These are phyloP conservation scores for Neosalanx taihuensis DNA, from an alignment of 2,797 vertebrate species.

Conservation along the genomic window DNA sequence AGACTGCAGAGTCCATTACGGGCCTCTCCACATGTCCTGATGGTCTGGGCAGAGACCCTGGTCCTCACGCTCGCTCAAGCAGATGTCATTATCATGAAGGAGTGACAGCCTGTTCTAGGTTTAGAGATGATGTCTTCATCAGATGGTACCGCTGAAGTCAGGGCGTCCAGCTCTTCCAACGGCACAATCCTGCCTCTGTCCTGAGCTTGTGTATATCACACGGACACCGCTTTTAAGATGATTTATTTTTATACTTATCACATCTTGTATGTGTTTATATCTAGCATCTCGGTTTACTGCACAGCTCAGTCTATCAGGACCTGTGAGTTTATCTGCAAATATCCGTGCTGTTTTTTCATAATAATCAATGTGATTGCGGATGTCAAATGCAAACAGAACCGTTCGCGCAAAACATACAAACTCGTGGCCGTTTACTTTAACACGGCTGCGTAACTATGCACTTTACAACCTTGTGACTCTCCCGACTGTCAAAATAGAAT, in stretches of 20 bases:
- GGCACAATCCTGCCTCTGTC: too few species aligned
- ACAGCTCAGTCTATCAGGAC: neutral
- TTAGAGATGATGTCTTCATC: constrained; percentile 5
- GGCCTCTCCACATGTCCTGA: constrained; percentile 20
- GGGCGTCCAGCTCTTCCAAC: too few species aligned
- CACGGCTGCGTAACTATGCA: constrained; percentile 39
- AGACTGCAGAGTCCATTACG: constrained; percentile 43
- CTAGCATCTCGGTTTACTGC: too few species aligned
- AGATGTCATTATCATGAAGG: constrained; percentile 38
- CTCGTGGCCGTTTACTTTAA: constrained; percentile 19
- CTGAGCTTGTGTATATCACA: too few species aligned
- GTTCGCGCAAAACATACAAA: constrained; percentile 7
- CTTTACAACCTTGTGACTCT: constrained; percentile 44
- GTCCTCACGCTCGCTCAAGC: constrained; percentile 30
- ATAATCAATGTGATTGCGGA: constrained; percentile 26
- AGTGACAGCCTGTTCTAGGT: constrained; percentile 22
- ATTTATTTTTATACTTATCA: too few species aligned
- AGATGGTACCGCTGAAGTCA: neutral
- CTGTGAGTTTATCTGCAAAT: constrained; percentile 5
- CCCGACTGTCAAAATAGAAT: constrained; percentile 47
- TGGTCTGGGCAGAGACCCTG: constrained; percentile 22
- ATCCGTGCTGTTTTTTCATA: constrained; percentile 9
- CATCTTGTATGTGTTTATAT: too few species aligned
- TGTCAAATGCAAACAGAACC: constrained; percentile 23
- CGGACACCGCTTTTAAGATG: too few species aligned